Percentiles rank a stretch among this genome's conserved stretches.
Conservation (phyloP, 2,797 vertebrate genomes). For the Tauraco hartlaubi region DNA sequence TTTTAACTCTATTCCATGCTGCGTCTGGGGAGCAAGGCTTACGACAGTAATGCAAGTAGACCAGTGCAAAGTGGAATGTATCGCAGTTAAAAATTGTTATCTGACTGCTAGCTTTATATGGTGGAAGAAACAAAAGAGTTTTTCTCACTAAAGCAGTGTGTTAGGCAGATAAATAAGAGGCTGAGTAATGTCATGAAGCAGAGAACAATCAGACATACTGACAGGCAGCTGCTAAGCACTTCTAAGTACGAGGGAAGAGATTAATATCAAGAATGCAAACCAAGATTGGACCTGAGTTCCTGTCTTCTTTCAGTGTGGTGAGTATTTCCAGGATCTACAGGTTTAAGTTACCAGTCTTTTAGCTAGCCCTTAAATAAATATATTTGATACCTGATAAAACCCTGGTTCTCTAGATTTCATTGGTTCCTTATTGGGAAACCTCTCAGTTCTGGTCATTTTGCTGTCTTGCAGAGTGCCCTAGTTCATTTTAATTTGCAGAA, state of each 20-base stretch:
- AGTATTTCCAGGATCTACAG: not conserved
- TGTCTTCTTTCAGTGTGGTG: not conserved
- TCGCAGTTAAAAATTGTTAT: not conserved
- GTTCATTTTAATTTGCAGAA: not conserved
- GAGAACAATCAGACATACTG: not conserved
- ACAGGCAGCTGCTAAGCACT: not conserved
- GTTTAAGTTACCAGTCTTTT: not conserved
- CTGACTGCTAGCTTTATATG: slow-evolving; percentile 7
- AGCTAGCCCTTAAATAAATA: not conserved
- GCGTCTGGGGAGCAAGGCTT: not conserved
- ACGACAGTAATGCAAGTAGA: not conserved
- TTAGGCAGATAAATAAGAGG: slow-evolving; percentile 49
- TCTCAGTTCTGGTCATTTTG: not conserved
- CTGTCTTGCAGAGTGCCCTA: not conserved
- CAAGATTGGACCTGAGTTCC: not conserved
- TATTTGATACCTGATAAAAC: not conserved
- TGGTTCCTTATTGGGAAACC: not conserved
- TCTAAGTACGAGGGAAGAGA: not conserved
- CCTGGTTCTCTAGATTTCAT: not conserved
- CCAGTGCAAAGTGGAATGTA: not conserved
- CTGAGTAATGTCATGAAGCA: not conserved
- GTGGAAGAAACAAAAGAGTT: not conserved
- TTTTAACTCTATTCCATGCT: slow-evolving; percentile 4
- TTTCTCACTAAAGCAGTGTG: not conserved
- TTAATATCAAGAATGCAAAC: not conserved